Percentiles rank a stretch among this genome's conserved stretches.
phyloP scores from a whole-genome alignment of 2,888 invertebrate species.

The Scaptodrosophila latifasciaeformis region DNA sequence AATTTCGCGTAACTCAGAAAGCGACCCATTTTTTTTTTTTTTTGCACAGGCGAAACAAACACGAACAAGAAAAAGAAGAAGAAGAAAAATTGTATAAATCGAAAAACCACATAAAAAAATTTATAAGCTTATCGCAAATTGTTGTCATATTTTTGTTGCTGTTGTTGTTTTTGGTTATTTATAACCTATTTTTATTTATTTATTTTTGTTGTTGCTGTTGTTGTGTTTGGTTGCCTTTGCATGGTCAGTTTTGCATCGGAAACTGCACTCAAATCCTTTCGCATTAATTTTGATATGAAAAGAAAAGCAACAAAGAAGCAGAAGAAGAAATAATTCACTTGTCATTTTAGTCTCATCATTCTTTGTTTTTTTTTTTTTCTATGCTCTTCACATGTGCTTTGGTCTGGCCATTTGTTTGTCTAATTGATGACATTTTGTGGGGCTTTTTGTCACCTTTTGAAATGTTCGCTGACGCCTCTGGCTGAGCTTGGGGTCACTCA shows the following conservation, averaged over 20 bases:
- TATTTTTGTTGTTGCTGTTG: constrained; percentile 1
- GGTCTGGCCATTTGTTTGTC: not conserved
- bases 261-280: no score
- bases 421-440: constrained; percentile 1
- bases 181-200: no score
- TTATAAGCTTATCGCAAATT: constrained; percentile 33
- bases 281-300: no score
- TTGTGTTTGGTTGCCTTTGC: constrained; percentile 11
- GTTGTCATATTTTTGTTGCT: constrained; percentile 24
- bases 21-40: not conserved
- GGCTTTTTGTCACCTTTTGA: not conserved
- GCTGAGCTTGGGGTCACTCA: no score
- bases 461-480: not conserved
- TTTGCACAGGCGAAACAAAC: not conserved
- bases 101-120: constrained; percentile 3
- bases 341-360: no score
- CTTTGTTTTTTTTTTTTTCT: not conserved
- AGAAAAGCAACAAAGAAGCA: no score
- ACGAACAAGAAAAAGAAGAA: not conserved
- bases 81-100: constrained; percentile 6
- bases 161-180: constrained; percentile 7
- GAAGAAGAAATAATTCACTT: no score
- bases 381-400: not conserved
- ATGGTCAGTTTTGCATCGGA: no score
- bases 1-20: no score